Percentiles rank a stretch among this genome's conserved stretches.
Conservation (phyloP, 2,113 vertebrate genomes). For the Eurystomus gularis region DNA sequence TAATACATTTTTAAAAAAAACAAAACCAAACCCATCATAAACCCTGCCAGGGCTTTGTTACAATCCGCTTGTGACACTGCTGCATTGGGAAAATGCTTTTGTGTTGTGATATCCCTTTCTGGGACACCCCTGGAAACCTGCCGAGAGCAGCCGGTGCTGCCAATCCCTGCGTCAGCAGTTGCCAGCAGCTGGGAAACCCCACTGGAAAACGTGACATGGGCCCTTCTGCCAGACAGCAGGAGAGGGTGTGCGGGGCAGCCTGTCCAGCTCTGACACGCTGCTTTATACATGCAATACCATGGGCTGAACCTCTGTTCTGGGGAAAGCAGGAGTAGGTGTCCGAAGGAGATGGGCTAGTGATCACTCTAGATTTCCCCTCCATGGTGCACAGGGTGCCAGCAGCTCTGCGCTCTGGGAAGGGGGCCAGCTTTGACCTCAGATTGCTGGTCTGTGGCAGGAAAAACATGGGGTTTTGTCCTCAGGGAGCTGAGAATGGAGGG, state of each 20-base stretch:
- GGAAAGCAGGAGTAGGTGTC: neutral
- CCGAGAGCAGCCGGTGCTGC: neutral
- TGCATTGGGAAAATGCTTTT: neutral
- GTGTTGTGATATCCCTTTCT: neutral
- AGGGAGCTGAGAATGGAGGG: neutral
- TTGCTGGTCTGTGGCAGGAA: neutral
- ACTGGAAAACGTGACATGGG: neutral
- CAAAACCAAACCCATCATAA: neutral
- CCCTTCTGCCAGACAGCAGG: neutral
- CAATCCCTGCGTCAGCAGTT: accelerated
- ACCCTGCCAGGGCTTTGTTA: neutral
- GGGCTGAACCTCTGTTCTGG: neutral
- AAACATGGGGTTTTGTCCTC: neutral
- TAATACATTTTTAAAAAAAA: neutral
- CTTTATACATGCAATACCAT: accelerated
- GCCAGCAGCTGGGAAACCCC: neutral
- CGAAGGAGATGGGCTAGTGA: accelerated
- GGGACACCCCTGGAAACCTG: neutral
- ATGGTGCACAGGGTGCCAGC: neutral
- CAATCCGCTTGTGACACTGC: neutral
- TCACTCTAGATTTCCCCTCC: neutral
- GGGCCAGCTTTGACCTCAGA: neutral
- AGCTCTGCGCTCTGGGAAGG: neutral
- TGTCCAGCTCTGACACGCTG: accelerated
- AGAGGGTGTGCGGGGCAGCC: neutral